Percentiles rank a stretch among this genome's conserved stretches.
Evolutionary conservation across 2,888 invertebrate species (phyloP).

Genomic region (Melanostoma scalare): DNA sequence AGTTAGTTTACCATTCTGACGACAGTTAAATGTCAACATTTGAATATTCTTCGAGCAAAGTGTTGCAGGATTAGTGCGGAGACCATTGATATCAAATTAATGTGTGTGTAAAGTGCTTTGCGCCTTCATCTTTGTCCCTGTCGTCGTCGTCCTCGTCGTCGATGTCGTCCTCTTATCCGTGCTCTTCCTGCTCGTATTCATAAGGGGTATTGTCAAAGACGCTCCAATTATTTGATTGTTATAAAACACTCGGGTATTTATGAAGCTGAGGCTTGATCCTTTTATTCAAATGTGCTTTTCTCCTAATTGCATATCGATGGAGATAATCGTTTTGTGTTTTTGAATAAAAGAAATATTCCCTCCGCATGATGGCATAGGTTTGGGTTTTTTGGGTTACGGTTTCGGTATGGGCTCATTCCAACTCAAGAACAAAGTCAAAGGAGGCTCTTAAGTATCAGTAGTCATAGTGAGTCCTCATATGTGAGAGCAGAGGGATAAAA

Average conservation of each 20-base stretch:
- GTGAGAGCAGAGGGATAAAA: neutral
- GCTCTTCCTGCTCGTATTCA: too few species aligned
- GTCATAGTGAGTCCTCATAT: too few species aligned
- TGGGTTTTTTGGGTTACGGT: too few species aligned
- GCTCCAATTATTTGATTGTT: constrained; percentile 48
- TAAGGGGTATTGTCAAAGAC: neutral
- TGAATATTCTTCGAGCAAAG: constrained; percentile 48
- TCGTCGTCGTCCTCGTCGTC: neutral
- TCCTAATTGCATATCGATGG: constrained; percentile 41
- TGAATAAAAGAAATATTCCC: too few species aligned
- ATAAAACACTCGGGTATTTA: constrained; percentile 26
- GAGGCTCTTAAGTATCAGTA: too few species aligned
- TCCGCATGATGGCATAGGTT: too few species aligned
- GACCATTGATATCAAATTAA: constrained; percentile 60
- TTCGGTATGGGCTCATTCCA: too few species aligned
- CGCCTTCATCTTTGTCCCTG: neutral
- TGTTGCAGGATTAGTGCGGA: neutral
- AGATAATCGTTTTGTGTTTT: constrained; percentile 28
- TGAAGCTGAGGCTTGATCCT: constrained; percentile 37
- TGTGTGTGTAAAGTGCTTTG: constrained; percentile 47
- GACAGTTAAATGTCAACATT: constrained; percentile 58
- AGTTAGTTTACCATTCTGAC: constrained; percentile 24
- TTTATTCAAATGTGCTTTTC: constrained; percentile 33
- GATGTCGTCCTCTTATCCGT: too few species aligned
- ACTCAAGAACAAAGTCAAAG: too few species aligned